Evolutionary conservation across 64 coral and sea anemone species (phyloP).

Genomic region (Orbicella faveolata): DNA sequence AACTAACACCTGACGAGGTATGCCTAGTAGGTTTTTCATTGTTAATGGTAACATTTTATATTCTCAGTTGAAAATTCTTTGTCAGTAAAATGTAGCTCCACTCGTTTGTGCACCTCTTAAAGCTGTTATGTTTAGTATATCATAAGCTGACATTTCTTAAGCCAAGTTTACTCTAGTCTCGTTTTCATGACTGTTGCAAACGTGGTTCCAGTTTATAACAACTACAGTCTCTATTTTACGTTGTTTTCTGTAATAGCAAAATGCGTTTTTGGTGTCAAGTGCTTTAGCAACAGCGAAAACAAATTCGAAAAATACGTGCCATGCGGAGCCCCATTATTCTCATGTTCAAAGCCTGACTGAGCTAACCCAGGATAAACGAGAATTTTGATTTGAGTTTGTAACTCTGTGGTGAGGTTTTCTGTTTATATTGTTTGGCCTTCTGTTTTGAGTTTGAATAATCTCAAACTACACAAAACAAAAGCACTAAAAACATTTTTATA

Average conservation of each 20-base stretch:
- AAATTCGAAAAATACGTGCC: no score
- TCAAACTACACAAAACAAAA: no score
- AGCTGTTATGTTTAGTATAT: no score
- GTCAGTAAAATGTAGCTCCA: background rate
- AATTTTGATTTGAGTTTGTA: no score
- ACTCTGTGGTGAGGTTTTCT: no score
- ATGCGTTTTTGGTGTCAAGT: background rate
- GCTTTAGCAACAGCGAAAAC: background rate
- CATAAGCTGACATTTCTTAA: no score
- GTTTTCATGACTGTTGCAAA: background rate
- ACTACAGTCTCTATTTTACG: background rate
- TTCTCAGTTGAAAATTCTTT: background rate
- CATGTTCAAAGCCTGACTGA: no score
- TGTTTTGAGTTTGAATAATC: no score
- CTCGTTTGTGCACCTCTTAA: background rate
- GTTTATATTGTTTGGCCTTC: no score
- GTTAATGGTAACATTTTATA: background rate
- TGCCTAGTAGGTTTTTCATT: background rate
- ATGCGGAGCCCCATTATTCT: no score
- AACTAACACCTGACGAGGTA: constrained; percentile 95
- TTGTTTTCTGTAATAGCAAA: background rate
- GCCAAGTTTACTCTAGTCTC: background rate
- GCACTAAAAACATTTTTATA: no score
- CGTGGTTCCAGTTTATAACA: background rate
- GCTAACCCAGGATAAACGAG: no score